phyloP scores from a whole-genome alignment of 2,888 invertebrate genomes.

The Agrotis puta region DNA sequence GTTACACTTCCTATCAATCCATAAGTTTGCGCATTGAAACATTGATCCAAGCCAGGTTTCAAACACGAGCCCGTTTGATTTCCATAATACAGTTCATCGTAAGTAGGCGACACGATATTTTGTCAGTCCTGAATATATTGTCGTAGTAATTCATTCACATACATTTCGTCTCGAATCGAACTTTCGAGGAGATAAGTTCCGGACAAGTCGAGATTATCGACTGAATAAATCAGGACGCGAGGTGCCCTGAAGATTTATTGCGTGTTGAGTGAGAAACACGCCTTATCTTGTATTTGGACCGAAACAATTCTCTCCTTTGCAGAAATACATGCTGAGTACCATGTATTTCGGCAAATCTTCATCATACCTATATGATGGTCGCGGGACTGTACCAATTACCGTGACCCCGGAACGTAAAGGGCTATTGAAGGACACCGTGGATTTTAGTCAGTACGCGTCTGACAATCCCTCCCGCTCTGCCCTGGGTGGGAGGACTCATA shows the following conservation, averaged over 20 bases:
- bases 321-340: conserved; percentile 42
- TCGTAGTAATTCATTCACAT: conserved; percentile 62
- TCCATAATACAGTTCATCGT: conserved; percentile 54
- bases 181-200: conserved; percentile 74
- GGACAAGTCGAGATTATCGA: conserved; percentile 79
- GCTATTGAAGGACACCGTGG: no score
- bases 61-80: conserved; percentile 47
- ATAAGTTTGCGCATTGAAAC: conserved; percentile 15
- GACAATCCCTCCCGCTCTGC: no score
- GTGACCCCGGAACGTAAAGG: no score
- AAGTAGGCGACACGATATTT: conserved; percentile 55
- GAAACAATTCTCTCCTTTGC: conserved; percentile 67
- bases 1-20: conserved; percentile 16
- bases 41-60: conserved; percentile 44
- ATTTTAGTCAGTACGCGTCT: no score
- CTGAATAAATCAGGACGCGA: conserved; percentile 80
- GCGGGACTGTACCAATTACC: no score
- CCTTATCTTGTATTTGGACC: conserved; percentile 71
- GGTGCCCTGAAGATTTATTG: conserved; percentile 78
- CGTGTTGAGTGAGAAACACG: conserved; percentile 70
- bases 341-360: no score
- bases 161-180: conserved; percentile 68
- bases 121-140: conserved; percentile 65
- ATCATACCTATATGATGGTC: no score
- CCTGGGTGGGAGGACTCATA: no score